Conservation (phyloP, 2,113 vertebrate species). For the Sinocyclocheilus anshuiensis region DNA sequence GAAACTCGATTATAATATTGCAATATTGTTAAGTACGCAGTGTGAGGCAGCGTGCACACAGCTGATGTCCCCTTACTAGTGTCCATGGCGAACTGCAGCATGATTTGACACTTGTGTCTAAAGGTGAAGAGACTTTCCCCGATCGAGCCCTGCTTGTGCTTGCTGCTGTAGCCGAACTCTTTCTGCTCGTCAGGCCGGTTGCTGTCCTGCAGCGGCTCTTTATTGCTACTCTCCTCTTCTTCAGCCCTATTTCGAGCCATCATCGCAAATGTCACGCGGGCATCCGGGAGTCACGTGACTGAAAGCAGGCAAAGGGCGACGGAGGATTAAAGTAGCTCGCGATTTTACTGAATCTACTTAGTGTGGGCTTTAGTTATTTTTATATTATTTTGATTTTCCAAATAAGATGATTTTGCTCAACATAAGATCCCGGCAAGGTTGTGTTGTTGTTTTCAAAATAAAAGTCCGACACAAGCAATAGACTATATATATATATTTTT, state of each 20-base stretch:
- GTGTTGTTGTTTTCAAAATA: background rate
- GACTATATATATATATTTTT: background rate
- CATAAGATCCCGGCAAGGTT: background rate
- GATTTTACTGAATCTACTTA: background rate
- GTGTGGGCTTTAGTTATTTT: background rate
- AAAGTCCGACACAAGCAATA: background rate
- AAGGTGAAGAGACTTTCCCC: constrained; percentile 72
- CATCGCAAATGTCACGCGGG: background rate
- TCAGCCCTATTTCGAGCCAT: background rate
- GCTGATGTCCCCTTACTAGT: constrained; percentile 78
- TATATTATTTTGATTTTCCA: background rate
- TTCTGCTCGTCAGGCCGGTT: background rate
- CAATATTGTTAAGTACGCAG: too few species aligned
- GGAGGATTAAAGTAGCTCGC: background rate
- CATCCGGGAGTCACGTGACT: background rate
- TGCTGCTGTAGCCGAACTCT: constrained; percentile 72
- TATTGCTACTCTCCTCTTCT: background rate
- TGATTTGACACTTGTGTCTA: constrained; percentile 81
- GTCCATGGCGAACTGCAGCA: constrained; percentile 82
- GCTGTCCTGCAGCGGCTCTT: background rate
- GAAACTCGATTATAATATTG: too few species aligned
- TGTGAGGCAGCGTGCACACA: too few species aligned
- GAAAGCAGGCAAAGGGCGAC: background rate
- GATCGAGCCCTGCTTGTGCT: constrained; percentile 62
- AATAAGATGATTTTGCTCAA: background rate